Conservation (phyloP, 2,888 invertebrate species). For the Drosophila melanocephala region DNA sequence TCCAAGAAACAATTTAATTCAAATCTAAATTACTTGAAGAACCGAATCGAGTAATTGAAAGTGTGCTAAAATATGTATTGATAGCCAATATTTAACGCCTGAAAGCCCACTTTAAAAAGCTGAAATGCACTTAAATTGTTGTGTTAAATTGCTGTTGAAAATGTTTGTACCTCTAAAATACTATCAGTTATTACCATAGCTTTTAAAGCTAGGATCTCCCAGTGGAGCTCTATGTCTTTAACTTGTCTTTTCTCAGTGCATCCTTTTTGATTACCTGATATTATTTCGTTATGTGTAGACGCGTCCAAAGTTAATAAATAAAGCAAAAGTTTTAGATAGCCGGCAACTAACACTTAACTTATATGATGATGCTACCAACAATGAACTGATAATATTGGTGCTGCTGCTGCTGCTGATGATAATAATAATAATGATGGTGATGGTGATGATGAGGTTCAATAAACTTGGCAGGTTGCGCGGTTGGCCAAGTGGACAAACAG, state of each 20-base stretch:
- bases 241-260: not conserved
- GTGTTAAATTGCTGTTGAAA: not conserved
- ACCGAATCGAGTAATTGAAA: not conserved
- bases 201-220: not conserved
- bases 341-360: conserved; percentile 63
- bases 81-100: not conserved
- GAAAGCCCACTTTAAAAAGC: not conserved
- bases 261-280: not conserved
- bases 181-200: not conserved
- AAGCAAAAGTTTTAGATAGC: conserved; percentile 59
- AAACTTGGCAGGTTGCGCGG: conserved; percentile 68
- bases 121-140: not conserved
- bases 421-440: conserved; percentile 6
- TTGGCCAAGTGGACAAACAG: conserved; percentile 65
- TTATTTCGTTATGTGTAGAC: conserved; percentile 1
- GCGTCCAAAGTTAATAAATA: conserved; percentile 63
- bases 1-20: not conserved
- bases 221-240: not conserved
- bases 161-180: not conserved
- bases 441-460: conserved; percentile 59
- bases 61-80: not conserved
- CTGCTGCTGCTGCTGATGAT: conserved; percentile 1
- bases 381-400: conserved; percentile 23
- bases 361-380: conserved; percentile 51
- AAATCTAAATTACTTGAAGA: not conserved